Evolutionary conservation across 2,888 invertebrate genomes (phyloP), one percentile per base, ranked within the genome.

Genomic region (Belgica antarctica): DNA sequence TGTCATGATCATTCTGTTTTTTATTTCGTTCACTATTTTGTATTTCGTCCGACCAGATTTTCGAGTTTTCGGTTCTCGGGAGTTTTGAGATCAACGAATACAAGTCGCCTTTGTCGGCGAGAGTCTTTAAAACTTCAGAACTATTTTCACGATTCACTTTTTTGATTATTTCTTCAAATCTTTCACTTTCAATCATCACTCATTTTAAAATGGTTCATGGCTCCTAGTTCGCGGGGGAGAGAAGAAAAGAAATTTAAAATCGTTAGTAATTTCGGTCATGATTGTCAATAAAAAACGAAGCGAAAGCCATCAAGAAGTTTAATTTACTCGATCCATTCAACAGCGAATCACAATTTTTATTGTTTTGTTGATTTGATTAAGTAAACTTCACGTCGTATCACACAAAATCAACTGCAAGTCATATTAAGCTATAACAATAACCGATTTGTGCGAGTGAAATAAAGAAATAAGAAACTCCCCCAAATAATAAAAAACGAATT

Each of bases 1-100:
- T 68, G 68, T 68, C 68, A 68, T 68, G 68, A 57, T 68, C 68
- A 68, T 68, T 68, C 57, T 7, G 22, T 47, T 47, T 52, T 47
- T 22, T 57, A 15, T 31, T n/a, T n/a, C n/a, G 47, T n/a, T n/a
- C 28, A 52, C 19, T 68, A 57, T 52, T 68, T 41, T 47, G 3
- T 59, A 27, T 59, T 17, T 59, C 22, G 24, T 27, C 27, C 25
- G 27, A 52, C 52, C 17, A 52, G 22, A 19, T 17, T 52, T 52
- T 52, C 12, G 22, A 19, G 22, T 22, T 52, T 52, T 52, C 22
- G 1, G 52, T 8, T 52, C 22, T 52, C 8, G 52, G 22, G 22
- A 52, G 22, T 10, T 7, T 12, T 52, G 19, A 7, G 3, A 52
- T 17, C 1, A 52, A 17, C 22, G 17, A 22, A 17, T 19, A 52